phyloP scores from a whole-genome alignment of 2,113 vertebrate species.

The Ciconia stormi region DNA sequence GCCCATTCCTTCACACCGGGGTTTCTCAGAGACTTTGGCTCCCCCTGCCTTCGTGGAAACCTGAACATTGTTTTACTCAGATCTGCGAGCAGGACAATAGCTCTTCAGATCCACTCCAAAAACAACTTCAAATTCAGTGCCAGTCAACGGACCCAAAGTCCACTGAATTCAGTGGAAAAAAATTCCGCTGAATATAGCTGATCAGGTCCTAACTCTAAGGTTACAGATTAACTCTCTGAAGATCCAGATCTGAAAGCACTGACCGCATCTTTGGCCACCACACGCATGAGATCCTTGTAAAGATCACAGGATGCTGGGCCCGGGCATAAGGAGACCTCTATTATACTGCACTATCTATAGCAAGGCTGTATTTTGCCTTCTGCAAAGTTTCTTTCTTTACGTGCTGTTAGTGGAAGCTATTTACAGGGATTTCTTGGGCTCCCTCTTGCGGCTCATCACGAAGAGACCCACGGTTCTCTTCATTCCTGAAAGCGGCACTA shows the following conservation, averaged over 20 bases:
- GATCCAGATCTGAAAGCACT: neutral
- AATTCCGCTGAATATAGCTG: neutral
- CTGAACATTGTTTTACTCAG: neutral
- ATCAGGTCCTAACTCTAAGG: neutral
- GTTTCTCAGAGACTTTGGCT: neutral
- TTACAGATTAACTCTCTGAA: neutral
- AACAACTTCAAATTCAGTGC: neutral
- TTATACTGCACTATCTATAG: too few species aligned
- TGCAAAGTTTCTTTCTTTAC: neutral
- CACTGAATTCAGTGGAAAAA: neutral
- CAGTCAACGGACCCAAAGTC: neutral
- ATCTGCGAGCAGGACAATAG: neutral
- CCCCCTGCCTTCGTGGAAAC: neutral
- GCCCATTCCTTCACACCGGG: neutral
- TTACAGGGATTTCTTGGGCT: neutral
- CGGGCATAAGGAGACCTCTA: neutral
- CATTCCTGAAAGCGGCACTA: neutral
- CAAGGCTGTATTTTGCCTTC: neutral
- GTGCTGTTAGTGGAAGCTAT: neutral
- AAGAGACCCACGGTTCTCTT: neutral
- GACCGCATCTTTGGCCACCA: neutral
- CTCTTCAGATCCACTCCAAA: neutral
- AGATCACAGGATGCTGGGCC: neutral
- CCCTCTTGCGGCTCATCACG: slow-evolving; percentile 26
- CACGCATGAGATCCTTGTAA: neutral